phyloP scores from a whole-genome alignment of 2,888 invertebrate genomes.

The Tethea ocularis region DNA sequence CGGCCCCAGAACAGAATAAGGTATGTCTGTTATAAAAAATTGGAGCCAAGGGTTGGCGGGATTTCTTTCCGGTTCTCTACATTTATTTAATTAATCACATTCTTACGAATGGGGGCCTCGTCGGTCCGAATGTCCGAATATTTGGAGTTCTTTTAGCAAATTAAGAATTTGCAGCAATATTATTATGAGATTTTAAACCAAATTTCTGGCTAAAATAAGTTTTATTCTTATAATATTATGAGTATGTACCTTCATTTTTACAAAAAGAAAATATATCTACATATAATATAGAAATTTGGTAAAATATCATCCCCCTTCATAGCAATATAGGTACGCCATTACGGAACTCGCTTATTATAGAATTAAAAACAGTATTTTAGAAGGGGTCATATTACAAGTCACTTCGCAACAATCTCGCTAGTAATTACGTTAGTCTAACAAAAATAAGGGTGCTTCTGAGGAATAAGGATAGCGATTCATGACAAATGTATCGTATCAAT shows the following conservation, averaged over 20 bases:
- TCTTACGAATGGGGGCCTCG: slow-evolving; percentile 73
- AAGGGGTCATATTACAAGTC: slow-evolving; percentile 78
- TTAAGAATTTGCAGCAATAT: background rate
- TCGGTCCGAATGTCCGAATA: slow-evolving; percentile 72
- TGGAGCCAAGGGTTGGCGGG: slow-evolving; percentile 71
- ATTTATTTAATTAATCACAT: slow-evolving; percentile 83
- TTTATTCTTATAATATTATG: slow-evolving; percentile 6
- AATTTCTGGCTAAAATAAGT: slow-evolving; percentile 12
- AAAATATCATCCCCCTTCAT: background rate
- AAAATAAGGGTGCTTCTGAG: slow-evolving; percentile 62
- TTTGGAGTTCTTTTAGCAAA: slow-evolving; percentile 58
- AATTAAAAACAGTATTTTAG: slow-evolving; percentile 60
- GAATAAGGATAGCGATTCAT: no score
- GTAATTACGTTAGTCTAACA: slow-evolving; percentile 76
- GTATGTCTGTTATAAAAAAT: slow-evolving; percentile 74
- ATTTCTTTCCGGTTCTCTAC: slow-evolving; percentile 76
- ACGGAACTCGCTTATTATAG: slow-evolving; percentile 51
- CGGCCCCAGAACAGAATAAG: slow-evolving; percentile 67
- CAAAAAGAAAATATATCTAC: no score
- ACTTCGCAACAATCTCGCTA: slow-evolving; percentile 76
- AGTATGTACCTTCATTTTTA: background rate
- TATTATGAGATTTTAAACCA: slow-evolving; percentile 16
- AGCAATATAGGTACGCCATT: slow-evolving; percentile 21
- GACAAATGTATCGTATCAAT: no score
- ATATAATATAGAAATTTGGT: background rate